Evolutionary conservation across 2,888 invertebrate genomes (phyloP).

Genomic region (Junonia oenone): DNA sequence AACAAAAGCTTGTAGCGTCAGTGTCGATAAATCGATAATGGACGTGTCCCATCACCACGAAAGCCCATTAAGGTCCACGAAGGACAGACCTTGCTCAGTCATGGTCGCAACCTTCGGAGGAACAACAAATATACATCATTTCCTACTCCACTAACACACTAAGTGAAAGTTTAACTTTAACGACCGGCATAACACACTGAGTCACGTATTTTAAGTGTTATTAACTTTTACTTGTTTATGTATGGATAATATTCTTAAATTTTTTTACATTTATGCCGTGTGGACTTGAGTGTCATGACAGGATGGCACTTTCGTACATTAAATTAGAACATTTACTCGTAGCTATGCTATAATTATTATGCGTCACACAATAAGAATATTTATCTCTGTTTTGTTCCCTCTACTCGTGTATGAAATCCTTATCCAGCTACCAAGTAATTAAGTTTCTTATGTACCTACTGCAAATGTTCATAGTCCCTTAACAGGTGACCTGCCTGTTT

Average conservation of each 20-base stretch:
- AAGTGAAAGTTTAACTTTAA: conserved; percentile 11
- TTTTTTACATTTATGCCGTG: no score
- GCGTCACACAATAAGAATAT: no score
- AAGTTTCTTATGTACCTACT: no score
- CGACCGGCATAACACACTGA: not conserved
- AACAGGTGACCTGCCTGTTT: no score
- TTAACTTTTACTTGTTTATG: not conserved
- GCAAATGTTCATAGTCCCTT: no score
- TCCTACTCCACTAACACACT: conserved; percentile 10
- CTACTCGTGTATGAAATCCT: no score
- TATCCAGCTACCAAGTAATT: no score
- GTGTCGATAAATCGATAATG: conserved; percentile 14
- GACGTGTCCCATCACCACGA: conserved; percentile 18
- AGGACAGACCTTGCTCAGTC: conserved; percentile 30
- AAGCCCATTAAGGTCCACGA: conserved; percentile 21
- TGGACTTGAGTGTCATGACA: no score
- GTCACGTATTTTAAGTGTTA: not conserved
- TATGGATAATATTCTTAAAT: not conserved
- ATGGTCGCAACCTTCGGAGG: conserved; percentile 29
- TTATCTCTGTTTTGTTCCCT: no score
- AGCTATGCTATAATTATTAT: no score
- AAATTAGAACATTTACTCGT: no score
- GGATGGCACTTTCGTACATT: no score
- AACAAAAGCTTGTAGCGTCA: not conserved
- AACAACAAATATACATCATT: conserved; percentile 21